phyloP scores from a whole-genome alignment of 2,888 invertebrate genomes.

The Agrilus mali region DNA sequence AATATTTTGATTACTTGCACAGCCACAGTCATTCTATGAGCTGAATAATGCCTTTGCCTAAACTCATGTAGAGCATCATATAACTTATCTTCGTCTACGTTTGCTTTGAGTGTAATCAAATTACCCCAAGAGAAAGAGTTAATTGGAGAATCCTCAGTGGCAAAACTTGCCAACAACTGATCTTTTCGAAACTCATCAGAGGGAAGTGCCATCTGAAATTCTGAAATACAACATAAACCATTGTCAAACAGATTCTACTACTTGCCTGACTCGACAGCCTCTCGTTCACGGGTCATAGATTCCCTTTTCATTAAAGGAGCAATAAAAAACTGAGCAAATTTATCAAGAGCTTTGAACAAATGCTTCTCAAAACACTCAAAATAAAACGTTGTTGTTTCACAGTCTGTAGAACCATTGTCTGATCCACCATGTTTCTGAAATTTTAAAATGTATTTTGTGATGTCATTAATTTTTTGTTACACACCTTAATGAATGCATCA shows the following conservation, averaged over 20 bases:
- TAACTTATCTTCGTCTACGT: constrained; percentile 52
- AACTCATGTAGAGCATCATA: constrained; percentile 62
- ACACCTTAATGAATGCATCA: constrained; percentile 61
- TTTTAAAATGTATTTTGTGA: too few relatives aligned
- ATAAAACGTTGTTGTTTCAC: constrained; percentile 77
- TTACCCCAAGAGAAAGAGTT: constrained; percentile 80
- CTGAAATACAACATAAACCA: constrained; percentile 30
- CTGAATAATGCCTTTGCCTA: constrained; percentile 66
- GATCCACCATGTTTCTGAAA: constrained; percentile 68
- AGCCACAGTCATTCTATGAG: constrained; percentile 77
- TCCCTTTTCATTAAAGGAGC: constrained; percentile 73
- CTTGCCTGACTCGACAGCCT: constrained; percentile 75
- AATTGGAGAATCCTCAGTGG: constrained; percentile 58
- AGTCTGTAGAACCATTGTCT: constrained; percentile 79
- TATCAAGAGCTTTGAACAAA: constrained; percentile 64
- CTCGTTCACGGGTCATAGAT: constrained; percentile 74
- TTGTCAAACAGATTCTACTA: neutral
- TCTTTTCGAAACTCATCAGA: constrained; percentile 64
- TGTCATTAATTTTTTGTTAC: neutral
- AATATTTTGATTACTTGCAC: constrained; percentile 46
- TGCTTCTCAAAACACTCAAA: constrained; percentile 78
- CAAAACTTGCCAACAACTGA: constrained; percentile 59
- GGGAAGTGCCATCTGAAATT: constrained; percentile 69
- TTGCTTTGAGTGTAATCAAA: constrained; percentile 55
- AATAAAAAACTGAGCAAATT: constrained; percentile 82